Conservation (phyloP, 2,113 vertebrate species). For the Tympanuchus pallidicinctus region DNA sequence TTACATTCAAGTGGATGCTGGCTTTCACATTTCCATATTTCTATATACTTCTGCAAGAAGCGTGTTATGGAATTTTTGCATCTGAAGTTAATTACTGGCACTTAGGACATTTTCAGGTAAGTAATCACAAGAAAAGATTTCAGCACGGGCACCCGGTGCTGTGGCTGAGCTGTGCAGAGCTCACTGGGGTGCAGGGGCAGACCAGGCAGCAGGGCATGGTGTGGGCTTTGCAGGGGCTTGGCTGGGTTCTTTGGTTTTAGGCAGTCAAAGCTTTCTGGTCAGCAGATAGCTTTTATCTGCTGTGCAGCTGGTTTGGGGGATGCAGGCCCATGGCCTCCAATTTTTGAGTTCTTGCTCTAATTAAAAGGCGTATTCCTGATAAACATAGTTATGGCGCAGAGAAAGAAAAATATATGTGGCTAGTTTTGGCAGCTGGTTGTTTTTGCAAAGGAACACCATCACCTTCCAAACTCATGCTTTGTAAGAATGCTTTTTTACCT, state of each 20-base stretch:
- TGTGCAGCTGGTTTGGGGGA: neutral
- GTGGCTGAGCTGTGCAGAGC: neutral
- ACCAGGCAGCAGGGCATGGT: neutral
- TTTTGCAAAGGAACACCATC: conserved; percentile 64
- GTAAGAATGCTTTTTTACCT: conserved; percentile 53
- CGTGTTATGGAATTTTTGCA: neutral
- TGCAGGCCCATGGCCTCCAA: neutral
- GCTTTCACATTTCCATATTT: conserved; percentile 8
- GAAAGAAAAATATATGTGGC: conserved; percentile 12
- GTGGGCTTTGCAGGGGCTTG: neutral
- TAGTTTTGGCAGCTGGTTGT: conserved; percentile 55
- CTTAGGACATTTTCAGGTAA: neutral
- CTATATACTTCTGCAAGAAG: neutral
- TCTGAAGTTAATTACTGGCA: neutral
- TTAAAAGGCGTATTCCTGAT: conserved; percentile 7
- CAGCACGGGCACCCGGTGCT: neutral
- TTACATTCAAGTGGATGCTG: conserved; percentile 48
- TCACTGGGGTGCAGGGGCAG: neutral
- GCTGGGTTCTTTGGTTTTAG: neutral
- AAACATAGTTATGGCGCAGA: conserved; percentile 15
- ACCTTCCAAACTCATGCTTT: conserved; percentile 60
- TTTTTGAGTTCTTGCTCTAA: neutral
- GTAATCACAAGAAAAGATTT: conserved; percentile 21
- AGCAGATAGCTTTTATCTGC: neutral
- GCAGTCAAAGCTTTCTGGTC: neutral